Conservation (phyloP, 1,140 invertebrate species). For the Melanaphis sacchari region DNA sequence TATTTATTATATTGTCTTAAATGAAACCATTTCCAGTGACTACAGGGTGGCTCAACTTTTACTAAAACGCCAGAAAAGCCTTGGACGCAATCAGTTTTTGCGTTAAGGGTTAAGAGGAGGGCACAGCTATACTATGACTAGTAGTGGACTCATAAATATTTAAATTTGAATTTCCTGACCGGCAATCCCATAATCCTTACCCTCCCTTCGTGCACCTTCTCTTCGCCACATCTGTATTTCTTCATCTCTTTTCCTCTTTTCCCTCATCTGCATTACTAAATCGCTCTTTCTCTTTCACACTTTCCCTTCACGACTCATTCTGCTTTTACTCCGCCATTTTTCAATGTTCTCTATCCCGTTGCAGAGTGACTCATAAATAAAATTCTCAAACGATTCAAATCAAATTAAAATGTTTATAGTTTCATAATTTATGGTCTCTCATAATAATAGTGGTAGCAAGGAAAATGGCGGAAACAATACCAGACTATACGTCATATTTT, state of each 20-base stretch:
- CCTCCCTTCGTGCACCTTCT: neutral
- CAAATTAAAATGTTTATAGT: constrained; percentile 43
- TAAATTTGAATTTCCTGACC: constrained; percentile 57
- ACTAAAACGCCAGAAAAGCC: neutral
- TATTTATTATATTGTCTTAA: neutral
- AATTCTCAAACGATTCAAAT: constrained; percentile 44
- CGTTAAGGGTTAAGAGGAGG: constrained; percentile 23
- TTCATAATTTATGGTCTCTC: constrained; percentile 7
- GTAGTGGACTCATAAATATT: constrained; percentile 55
- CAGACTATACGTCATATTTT: neutral
- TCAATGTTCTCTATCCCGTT: neutral
- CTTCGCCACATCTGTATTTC: neutral
- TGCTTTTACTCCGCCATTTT: neutral
- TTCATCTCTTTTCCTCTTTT: constrained; percentile 2
- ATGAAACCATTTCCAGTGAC: neutral
- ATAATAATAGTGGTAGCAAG: constrained; percentile 7
- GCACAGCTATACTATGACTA: neutral
- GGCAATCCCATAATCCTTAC: constrained; percentile 53
- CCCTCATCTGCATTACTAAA: neutral
- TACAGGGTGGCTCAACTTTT: constrained; percentile 32
- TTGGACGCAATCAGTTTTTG: constrained; percentile 33
- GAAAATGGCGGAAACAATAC: neutral
- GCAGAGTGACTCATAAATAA: constrained; percentile 30
- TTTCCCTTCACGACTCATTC: neutral
- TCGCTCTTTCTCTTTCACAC: neutral